Evolutionary conservation across 2,113 vertebrate genomes (phyloP).

Genomic region (Danionella cerebrum): DNA sequence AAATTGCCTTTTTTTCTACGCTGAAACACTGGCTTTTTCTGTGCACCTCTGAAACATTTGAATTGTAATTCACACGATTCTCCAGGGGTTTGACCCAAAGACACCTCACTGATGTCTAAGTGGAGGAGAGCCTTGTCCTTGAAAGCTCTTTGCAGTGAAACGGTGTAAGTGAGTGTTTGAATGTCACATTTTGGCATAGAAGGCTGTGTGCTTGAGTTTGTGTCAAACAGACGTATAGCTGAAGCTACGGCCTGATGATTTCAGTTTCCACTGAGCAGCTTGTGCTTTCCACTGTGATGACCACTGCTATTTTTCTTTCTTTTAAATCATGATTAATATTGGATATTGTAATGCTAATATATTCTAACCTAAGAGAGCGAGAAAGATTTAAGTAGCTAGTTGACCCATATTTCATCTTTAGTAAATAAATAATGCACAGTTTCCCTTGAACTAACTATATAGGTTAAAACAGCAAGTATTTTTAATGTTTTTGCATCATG

Average conservation of each 20-base stretch:
- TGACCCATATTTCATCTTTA: no score
- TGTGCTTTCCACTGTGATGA: neutral
- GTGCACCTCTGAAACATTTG: neutral
- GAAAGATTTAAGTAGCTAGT: no score
- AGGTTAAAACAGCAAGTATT: no score
- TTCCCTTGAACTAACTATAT: no score
- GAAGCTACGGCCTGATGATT: neutral
- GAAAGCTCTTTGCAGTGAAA: neutral
- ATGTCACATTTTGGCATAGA: neutral
- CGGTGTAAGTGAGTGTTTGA: neutral
- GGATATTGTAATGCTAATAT: no score
- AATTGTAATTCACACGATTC: neutral
- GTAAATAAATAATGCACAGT: no score
- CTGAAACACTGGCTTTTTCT: neutral
- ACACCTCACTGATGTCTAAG: neutral
- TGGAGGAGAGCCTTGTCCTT: conserved; percentile 1
- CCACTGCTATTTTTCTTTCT: neutral
- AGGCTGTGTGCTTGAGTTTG: neutral
- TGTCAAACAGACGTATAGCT: neutral
- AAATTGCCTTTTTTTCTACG: neutral
- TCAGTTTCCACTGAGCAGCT: neutral
- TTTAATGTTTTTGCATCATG: no score
- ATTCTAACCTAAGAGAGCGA: no score
- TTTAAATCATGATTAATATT: neutral
- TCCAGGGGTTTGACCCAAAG: no score